Conservation (phyloP, 2,888 invertebrate species). For the Drosophila glabriapex region DNA sequence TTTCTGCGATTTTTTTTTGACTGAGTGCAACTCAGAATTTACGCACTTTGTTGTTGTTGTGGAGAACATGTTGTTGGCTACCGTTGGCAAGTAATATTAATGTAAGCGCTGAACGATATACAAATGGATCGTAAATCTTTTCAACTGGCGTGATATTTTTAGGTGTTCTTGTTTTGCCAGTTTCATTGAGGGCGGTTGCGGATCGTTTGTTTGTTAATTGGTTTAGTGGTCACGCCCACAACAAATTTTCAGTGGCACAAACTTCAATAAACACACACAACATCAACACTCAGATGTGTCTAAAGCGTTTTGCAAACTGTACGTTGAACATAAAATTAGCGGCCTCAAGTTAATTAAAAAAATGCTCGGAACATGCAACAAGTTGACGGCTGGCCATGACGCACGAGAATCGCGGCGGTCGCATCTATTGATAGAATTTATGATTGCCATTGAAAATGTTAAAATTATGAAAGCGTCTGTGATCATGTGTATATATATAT, state of each 20-base stretch:
- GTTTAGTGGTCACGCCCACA: conserved; percentile 32
- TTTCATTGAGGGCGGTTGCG: conserved; percentile 22
- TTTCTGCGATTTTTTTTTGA: neutral
- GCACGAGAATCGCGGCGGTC: conserved; percentile 58
- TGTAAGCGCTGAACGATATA: conserved; percentile 33
- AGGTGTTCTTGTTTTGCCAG: conserved; percentile 18
- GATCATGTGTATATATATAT: conserved; percentile 1
- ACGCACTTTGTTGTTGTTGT: neutral
- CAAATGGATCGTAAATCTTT: conserved; percentile 67
- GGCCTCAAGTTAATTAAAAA: conserved; percentile 65
- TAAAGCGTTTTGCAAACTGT: conserved; percentile 31
- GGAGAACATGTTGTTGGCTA: neutral
- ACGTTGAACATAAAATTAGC: conserved; percentile 52
- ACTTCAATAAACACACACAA: conserved; percentile 17
- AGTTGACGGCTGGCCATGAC: conserved; percentile 77
- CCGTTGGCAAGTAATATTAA: conserved; percentile 3
- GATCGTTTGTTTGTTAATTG: conserved; percentile 34
- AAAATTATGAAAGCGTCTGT: conserved; percentile 52
- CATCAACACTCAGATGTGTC: neutral
- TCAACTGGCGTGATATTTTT: conserved; percentile 15
- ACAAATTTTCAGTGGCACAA: conserved; percentile 25
- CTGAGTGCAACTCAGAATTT: neutral
- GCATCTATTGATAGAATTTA: conserved; percentile 71
- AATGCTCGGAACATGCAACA: conserved; percentile 69
- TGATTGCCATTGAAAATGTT: conserved; percentile 69